phyloP scores from a whole-genome alignment of 1,140 invertebrate genomes.

The Mya arenaria region DNA sequence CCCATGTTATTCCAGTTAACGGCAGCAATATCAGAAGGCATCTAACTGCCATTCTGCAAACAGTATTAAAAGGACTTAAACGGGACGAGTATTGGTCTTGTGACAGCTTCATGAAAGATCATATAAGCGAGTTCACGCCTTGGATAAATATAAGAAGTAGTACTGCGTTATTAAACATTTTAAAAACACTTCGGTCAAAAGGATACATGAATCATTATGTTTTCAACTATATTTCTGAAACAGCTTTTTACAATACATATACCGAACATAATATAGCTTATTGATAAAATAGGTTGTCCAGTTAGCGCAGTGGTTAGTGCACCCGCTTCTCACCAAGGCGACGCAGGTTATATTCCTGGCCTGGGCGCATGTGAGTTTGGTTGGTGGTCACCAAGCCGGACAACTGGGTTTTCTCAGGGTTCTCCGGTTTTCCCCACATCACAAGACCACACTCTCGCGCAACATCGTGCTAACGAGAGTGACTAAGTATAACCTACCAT shows the following conservation, averaged over 20 bases:
- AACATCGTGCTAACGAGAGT: background rate
- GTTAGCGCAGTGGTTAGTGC: no score
- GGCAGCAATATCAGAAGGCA: conserved; percentile 21
- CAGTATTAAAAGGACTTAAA: background rate
- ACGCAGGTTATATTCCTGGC: no score
- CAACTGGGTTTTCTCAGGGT: background rate
- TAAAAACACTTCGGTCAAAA: background rate
- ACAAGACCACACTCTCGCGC: background rate
- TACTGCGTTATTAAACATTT: background rate
- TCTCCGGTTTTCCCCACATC: background rate
- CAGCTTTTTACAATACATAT: no score
- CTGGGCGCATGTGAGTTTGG: no score
- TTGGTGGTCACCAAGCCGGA: no score
- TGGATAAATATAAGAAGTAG: background rate
- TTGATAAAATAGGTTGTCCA: no score
- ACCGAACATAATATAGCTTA: no score
- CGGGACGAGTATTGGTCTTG: no score
- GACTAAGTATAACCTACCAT: background rate
- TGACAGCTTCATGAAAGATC: background rate
- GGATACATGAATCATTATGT: background rate
- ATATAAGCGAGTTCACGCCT: background rate
- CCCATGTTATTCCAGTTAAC: conserved; percentile 27
- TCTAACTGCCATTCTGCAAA: conserved; percentile 12
- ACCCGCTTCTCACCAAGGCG: no score
- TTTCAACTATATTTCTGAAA: no score